Base-by-base conservation (phyloP, 2,113 vertebrate species). In the Theristicus caerulescens region DNA sequence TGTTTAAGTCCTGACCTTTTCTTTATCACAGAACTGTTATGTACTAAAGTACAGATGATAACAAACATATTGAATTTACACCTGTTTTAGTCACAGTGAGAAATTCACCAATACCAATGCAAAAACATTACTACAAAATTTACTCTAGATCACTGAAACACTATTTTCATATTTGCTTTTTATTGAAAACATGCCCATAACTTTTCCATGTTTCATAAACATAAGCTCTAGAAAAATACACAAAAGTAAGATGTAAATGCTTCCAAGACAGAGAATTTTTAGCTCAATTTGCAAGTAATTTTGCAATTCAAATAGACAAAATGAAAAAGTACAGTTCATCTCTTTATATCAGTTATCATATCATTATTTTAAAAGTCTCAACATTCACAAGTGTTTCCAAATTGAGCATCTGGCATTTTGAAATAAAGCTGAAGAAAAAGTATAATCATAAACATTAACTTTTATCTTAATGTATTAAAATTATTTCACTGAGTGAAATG, bases 361-460 rank as follows among this genome's bases (percentile, higher is more conserved):
- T 22, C 3, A n/a, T 70, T 49, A 31, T 62, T 80, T 83, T 27
- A 13, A 21, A 71, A 66, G 44, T 66, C 38, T 40, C 70, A 65
- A 42, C 27, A 70, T 59, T 94, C 49, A 81, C 5, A 88, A 81
- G 27, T 86, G 26, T 47, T 92, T 90, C 59, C 59, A 87, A 95
- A 96, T 24, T 42, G 12, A 73, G 59, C 42, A 21, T 59, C 44
- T 69, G 65, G 22, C 9, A 27, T 83, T 94, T 85, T 78, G 19
- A 92, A 92, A 88, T 79, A 95, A 87, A 93, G 44, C 27, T 77
- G 34, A 82, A 92, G 59, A 70, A 94, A 94, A 93, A 16, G n/a
- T 71, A 27, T 44, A 49, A 95, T 18, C 15, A 11, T 47, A 95
- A 96, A 82, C 18, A 90, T 76, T 92, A 93, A 94, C 15, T 64